Evolutionary conservation across 2,113 vertebrate species (phyloP).

Genomic region (Colaptes auratus): DNA sequence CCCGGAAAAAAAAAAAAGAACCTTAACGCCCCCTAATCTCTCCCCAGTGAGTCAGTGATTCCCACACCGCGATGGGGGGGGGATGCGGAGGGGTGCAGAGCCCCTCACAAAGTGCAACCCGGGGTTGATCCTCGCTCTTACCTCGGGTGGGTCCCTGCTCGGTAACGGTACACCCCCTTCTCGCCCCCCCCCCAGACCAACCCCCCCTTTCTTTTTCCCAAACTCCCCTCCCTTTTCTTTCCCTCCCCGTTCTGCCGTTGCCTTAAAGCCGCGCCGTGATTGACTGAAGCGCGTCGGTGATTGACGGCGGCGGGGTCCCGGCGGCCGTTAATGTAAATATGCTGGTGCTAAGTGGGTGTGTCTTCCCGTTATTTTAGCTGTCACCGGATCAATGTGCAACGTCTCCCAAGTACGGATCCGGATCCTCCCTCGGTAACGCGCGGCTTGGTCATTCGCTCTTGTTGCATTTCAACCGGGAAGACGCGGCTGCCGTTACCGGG

Average conservation of each 20-base stretch:
- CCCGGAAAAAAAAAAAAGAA: neutral
- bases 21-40: too few relatives aligned
- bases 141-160: constrained; percentile 55
- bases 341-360: constrained; percentile 85
- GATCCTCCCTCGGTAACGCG: constrained; percentile 68
- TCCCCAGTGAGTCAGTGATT: neutral
- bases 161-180: too few relatives aligned
- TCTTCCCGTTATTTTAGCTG: constrained; percentile 86
- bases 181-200: neutral
- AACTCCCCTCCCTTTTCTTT: neutral
- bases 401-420: constrained; percentile 71
- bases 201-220: neutral
- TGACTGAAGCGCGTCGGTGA: constrained; percentile 57
- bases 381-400: constrained; percentile 81
- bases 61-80: neutral
- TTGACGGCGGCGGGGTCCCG: constrained; percentile 63
- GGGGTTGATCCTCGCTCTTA: neutral
- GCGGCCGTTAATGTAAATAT: constrained; percentile 74
- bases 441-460: constrained; percentile 79
- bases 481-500: neutral
- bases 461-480: constrained; percentile 50
- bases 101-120: neutral
- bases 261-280: constrained; percentile 56
- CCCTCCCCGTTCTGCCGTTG: neutral
- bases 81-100: neutral